These are phyloP conservation scores for Parambassis ranga DNA, from an alignment of 2,797 vertebrate genomes.

Conservation along the genomic window DNA sequence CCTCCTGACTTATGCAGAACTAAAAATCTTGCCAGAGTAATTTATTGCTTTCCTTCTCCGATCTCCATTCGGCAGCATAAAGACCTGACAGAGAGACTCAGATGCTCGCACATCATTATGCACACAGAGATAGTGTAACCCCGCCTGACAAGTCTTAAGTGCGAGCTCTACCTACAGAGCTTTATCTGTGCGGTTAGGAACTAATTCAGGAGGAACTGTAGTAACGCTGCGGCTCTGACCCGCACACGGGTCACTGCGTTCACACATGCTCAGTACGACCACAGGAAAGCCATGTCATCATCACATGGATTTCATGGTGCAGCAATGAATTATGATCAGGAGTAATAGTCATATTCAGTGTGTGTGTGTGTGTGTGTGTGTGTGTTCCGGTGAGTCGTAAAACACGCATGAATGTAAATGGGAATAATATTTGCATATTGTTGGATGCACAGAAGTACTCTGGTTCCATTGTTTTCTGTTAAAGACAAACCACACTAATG, in stretches of 20 bases:
- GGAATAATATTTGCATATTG: no score
- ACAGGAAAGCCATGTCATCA: conserved; percentile 33
- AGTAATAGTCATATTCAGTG: background rate
- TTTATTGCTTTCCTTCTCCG: conserved; percentile 68
- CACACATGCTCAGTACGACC: background rate
- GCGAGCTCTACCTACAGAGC: conserved; percentile 9
- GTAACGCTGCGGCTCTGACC: conserved; percentile 4
- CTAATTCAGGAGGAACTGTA: conserved; percentile 26
- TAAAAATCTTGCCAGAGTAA: conserved; percentile 66
- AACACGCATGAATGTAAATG: background rate
- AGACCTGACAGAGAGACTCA: conserved; percentile 19
- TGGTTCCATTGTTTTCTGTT: no score
- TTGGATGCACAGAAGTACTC: background rate
- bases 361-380: background rate
- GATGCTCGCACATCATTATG: conserved; percentile 48
- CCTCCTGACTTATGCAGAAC: conserved; percentile 73
- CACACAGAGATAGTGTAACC: conserved; percentile 43
- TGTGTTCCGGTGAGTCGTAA: background rate
- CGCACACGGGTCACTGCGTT: conserved; percentile 28
- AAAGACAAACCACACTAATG: no score
- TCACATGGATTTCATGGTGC: conserved; percentile 19
- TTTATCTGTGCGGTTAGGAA: conserved; percentile 23
- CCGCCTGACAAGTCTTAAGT: conserved; percentile 42
- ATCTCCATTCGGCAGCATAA: conserved; percentile 46
- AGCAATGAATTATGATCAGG: conserved; percentile 32